Conservation (phyloP, 2,113 vertebrate species). For the Cygnus atratus region DNA sequence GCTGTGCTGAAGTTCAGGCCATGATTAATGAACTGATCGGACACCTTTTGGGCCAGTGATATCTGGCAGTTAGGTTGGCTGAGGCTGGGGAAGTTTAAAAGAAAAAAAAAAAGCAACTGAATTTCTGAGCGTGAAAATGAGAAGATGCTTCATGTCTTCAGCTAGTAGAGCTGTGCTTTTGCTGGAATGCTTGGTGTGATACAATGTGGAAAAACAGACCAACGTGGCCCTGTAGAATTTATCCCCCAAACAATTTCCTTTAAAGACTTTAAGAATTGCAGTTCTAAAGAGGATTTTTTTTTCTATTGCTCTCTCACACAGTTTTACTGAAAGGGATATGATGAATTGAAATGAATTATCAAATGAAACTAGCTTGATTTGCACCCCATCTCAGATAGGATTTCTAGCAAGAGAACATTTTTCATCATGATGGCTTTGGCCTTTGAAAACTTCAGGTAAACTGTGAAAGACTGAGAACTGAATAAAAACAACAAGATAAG, state of each 20-base stretch:
- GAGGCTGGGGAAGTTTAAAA: neutral
- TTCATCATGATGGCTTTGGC: neutral
- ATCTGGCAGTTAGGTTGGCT: no score
- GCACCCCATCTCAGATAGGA: neutral
- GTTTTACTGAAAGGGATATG: neutral
- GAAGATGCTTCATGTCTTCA: neutral
- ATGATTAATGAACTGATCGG: no score
- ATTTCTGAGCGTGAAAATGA: neutral
- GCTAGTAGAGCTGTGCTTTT: neutral
- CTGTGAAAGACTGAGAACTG: neutral
- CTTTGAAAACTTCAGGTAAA: neutral
- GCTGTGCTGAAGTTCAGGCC: rapidly evolving
- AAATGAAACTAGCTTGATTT: neutral
- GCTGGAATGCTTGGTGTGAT: neutral
- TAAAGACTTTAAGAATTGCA: neutral
- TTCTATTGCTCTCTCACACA: neutral
- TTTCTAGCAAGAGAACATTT: neutral
- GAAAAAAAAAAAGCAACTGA: no score
- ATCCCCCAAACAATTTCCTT: neutral
- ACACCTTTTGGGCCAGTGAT: neutral
- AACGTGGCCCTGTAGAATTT: neutral
- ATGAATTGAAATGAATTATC: neutral
- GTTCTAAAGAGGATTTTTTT: neutral
- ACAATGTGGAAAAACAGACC: neutral
- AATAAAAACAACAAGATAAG: neutral